phyloP scores from a whole-genome alignment of 2,888 invertebrate genomes.

The Campoletis raptor region DNA sequence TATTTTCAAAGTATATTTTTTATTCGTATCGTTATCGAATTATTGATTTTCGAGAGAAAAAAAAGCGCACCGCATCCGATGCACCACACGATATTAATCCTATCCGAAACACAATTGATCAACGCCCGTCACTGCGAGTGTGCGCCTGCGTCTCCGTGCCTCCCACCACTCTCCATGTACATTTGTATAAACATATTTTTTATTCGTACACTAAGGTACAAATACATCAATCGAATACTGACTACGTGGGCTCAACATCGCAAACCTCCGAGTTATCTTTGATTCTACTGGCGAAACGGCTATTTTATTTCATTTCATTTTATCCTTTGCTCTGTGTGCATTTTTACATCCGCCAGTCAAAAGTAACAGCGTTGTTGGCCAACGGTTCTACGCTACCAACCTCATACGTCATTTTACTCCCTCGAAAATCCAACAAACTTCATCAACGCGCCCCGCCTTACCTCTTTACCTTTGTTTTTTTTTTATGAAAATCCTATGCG shows the following conservation, averaged over 20 bases:
- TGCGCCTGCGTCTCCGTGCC: too few species aligned
- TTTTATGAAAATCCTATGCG: too few species aligned
- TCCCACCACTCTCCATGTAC: too few species aligned
- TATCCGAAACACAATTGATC: background rate
- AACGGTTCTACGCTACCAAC: slow-evolving; percentile 51
- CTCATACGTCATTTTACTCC: background rate
- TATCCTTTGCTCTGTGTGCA: background rate
- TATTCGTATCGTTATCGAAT: background rate
- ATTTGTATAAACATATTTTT: slow-evolving; percentile 32
- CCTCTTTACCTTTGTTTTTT: too few species aligned
- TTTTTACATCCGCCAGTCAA: background rate
- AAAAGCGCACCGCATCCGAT: too few species aligned
- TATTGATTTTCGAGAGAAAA: too few species aligned
- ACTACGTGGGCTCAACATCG: slow-evolving; percentile 69
- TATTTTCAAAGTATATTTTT: too few species aligned
- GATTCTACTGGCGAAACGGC: slow-evolving; percentile 56
- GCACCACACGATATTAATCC: too few species aligned
- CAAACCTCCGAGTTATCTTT: slow-evolving; percentile 67
- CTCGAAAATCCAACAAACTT: background rate
- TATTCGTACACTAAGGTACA: slow-evolving; percentile 65
- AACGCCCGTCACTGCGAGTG: background rate
- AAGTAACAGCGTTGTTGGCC: background rate
- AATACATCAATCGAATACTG: slow-evolving; percentile 68
- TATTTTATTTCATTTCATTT: background rate
- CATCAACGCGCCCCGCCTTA: too few species aligned